Evolutionary conservation across 2,113 vertebrate species (phyloP).

Genomic region (Erpornis zantholeuca): DNA sequence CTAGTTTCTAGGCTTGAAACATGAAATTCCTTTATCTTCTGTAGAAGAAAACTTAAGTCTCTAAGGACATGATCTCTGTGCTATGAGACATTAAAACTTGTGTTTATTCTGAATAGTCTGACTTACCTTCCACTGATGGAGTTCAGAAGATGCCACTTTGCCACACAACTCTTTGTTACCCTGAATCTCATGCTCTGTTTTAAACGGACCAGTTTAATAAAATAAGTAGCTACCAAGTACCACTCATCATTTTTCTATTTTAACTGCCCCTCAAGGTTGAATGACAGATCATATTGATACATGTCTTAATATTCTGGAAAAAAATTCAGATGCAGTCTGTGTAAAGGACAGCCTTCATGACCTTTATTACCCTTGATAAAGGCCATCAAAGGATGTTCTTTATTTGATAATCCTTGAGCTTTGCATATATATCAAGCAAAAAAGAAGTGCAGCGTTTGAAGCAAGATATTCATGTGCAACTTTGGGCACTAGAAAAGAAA

Average conservation of each 20-base stretch:
- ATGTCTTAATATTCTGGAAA: conserved; percentile 21
- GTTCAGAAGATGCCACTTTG: neutral
- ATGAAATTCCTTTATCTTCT: neutral
- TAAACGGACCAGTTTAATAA: neutral
- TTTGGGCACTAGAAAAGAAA: neutral
- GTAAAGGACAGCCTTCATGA: neutral
- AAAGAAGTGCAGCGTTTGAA: neutral
- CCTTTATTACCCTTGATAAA: conserved; percentile 40
- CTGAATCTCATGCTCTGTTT: neutral
- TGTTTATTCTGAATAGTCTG: neutral
- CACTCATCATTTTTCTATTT: conserved; percentile 34
- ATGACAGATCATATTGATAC: conserved; percentile 5
- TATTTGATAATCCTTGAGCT: neutral
- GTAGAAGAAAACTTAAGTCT: neutral
- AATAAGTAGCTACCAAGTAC: neutral
- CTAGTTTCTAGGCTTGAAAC: neutral
- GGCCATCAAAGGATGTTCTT: conserved; percentile 1
- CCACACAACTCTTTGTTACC: neutral
- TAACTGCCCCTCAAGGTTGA: conserved; percentile 19
- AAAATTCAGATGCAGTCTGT: neutral
- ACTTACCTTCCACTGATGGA: neutral
- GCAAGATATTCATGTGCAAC: neutral
- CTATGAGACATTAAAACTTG: neutral
- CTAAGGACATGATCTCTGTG: neutral
- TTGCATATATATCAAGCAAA: conserved; percentile 3